Evolutionary conservation across 2,888 invertebrate genomes (phyloP), one percentile per base, ranked within the genome.

Genomic region (Beris morrisii): DNA sequence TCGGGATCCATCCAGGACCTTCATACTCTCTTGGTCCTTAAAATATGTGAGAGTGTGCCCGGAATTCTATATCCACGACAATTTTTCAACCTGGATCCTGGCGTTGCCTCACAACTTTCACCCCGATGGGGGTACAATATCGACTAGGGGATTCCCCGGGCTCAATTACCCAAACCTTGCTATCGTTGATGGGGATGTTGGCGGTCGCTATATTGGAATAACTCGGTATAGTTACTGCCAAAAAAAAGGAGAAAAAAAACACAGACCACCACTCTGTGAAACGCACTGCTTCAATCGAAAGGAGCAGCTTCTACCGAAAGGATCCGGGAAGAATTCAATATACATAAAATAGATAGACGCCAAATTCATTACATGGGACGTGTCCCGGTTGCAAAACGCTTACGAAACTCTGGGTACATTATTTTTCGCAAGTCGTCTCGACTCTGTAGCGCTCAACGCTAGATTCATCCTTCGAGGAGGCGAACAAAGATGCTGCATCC

Each of bases 281-380:
- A 9, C 38, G 38, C 38, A 38, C 38, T 38, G 9, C 38, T 38
- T 38, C 38, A 38, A 38, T 38, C 38, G 38, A 5, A 38, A 38
- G 38, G 38, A 38, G 38, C 38, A 7, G 38, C 38, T 38, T 38
- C 38, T 3, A 38, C 38, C 38, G 38, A 38, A 53, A 28, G 28
- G 53, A 53, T 53, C 22, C 6, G 54, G 53, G 66, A 58, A 46
- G 61, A 61, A 66, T 66, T 66, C 66, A 66, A 66, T 66, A 66
- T 53, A 53, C 53, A 53, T 66, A 67, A 67, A 67, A 67, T 67
- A 67, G 67, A 67, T 67, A 67, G 67, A 67, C 67, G 67, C 67
- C 67, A 67, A 67, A 67, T 67, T 67, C 67, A 67, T 67, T 67
- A 64, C 67, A 55, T 15, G 52, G 50, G 64, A 67, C 67, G 67